Evolutionary conservation across 37 sponge, comb jelly and placozoan species (phyloP).

Genomic region (Beroe ovata): DNA sequence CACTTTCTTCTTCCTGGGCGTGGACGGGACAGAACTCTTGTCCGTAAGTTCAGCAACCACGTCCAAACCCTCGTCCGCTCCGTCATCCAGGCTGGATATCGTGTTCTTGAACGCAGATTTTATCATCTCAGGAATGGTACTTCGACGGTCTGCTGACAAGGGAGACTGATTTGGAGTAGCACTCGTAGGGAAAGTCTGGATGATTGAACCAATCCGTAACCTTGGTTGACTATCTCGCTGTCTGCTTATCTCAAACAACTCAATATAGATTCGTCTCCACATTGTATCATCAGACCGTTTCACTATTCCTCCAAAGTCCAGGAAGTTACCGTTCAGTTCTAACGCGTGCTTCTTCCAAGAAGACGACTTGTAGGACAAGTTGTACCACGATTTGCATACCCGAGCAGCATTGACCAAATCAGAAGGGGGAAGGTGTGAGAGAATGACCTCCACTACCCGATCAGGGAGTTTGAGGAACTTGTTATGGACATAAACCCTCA

Average conservation of each 20-base stretch:
- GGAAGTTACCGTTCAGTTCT: background rate
- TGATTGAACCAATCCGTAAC: constrained; percentile 14
- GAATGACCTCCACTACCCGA: background rate
- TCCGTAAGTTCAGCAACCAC: background rate
- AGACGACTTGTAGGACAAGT: background rate
- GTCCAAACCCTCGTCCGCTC: background rate
- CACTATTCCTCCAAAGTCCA: background rate
- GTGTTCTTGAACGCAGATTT: background rate
- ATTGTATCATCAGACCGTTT: constrained; percentile 13
- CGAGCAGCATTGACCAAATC: constrained; percentile 4
- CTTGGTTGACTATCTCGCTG: background rate
- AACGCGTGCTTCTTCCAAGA: background rate
- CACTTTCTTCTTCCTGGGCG: background rate
- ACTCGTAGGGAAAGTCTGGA: background rate
- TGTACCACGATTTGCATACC: background rate
- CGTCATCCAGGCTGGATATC: background rate
- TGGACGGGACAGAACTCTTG: background rate
- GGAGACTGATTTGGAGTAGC: background rate
- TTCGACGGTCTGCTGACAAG: background rate
- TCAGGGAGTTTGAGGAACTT: constrained; percentile 30
- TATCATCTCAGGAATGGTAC: background rate
- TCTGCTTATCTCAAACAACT: constrained; percentile 12
- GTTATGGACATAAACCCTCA: constrained; percentile 8
- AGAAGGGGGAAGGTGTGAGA: background rate
- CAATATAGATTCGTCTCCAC: constrained; percentile 51